Percentiles rank a stretch among this genome's conserved stretches.
These are phyloP conservation scores for Heliconius sara DNA, from an alignment of 2,888 invertebrate species.

Conservation along the genomic window DNA sequence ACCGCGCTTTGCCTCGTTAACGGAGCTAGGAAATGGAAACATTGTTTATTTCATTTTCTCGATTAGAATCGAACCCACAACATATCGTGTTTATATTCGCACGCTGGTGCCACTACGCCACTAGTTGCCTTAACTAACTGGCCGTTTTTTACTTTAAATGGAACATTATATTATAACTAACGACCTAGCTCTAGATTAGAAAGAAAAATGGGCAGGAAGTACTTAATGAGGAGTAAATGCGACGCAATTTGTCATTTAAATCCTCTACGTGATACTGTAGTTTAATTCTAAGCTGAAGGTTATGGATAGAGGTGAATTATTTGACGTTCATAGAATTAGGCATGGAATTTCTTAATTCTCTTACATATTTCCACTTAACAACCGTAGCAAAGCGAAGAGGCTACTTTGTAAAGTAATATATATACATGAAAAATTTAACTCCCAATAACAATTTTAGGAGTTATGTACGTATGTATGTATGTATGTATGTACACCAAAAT, in stretches of 20 bases:
- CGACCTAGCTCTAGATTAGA: conserved; percentile 10
- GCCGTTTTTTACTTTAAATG: not conserved
- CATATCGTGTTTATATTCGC: not conserved
- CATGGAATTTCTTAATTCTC: no score
- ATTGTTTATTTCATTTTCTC: not conserved
- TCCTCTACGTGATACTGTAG: not conserved
- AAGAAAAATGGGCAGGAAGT: conserved; percentile 5
- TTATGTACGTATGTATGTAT: no score
- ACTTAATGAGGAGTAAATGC: conserved; percentile 11
- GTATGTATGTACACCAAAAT: no score
- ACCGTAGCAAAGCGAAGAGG: no score
- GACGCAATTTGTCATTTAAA: conserved; percentile 10
- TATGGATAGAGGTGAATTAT: no score
- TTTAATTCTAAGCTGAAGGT: not conserved
- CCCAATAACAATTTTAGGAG: no score
- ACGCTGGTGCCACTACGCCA: no score
- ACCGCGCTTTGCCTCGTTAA: not conserved
- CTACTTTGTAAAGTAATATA: no score
- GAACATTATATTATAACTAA: not conserved
- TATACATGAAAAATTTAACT: no score
- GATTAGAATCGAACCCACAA: not conserved
- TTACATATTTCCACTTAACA: no score
- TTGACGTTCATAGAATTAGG: no score
- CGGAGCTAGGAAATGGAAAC: not conserved
- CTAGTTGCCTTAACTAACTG: no score